Evolutionary conservation across 2,113 vertebrate genomes (phyloP).

Genomic region (Asarcornis scutulata): DNA sequence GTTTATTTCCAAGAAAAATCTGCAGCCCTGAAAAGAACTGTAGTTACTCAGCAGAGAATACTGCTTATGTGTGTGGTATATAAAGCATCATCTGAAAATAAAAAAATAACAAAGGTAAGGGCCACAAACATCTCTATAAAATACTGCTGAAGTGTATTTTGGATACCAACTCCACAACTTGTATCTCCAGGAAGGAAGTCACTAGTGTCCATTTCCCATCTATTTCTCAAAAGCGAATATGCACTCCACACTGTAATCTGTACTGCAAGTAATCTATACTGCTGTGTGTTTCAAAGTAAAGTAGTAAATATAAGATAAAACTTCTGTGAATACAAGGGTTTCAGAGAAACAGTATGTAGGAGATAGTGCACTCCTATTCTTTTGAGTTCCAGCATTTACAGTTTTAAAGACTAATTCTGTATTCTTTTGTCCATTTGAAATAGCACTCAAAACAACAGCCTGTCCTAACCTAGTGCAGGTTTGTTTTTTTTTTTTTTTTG

Average conservation of each 20-base stretch:
- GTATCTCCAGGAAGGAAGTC: too few relatives aligned
- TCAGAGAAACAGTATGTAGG: not conserved
- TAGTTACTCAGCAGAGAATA: slow-evolving; percentile 31
- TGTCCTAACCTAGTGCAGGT: not conserved
- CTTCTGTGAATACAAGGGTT: too few relatives aligned
- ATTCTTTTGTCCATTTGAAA: not conserved
- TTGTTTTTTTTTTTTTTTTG: not conserved
- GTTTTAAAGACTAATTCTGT: not conserved
- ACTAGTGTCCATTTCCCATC: not conserved
- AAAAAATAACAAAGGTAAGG: not conserved
- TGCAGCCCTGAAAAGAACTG: not conserved
- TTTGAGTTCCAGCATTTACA: not conserved
- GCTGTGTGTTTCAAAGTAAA: not conserved
- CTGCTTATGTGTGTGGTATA: not conserved
- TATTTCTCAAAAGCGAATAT: not conserved
- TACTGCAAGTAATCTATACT: not conserved
- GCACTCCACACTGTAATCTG: not conserved
- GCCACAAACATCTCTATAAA: not conserved
- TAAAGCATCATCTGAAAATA: slow-evolving; percentile 9
- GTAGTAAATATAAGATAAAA: not conserved
- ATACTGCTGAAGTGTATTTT: not conserved
- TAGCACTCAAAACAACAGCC: not conserved
- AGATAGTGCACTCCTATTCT: not conserved
- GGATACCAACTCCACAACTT: not conserved
- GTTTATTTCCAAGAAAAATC: not conserved